Base-by-base conservation (phyloP, 2,888 invertebrate species). In the Dicycla oo region DNA sequence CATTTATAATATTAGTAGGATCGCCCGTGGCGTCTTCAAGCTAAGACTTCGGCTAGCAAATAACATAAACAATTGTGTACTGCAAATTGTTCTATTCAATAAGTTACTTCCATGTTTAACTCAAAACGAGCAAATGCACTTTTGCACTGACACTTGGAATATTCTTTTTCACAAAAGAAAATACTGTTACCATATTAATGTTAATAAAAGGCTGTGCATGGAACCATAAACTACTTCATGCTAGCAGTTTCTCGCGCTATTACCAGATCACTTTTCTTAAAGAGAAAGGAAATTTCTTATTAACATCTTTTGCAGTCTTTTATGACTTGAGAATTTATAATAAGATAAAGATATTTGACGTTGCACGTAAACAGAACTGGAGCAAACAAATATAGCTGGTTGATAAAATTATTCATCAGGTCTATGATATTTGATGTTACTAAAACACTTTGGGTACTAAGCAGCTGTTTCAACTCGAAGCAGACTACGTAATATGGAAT, bases 11-110 rank as follows among this genome's bases (percentile, higher is more conserved):
- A n/a, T n/a, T n/a, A n/a, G n/a, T n/a, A n/a, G n/a, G n/a, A 40
- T 54, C 20, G 57, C 56, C n/a, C 20, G 23, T 20, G 30, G 63
- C 53, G n/a, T 43, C n/a, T 43, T 23, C 3, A 75, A 69, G 76
- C 18, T 18, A 58, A 57, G n/a, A 43, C 11, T 6, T 61, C 49
- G 0, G 1, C 6, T 43, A 57, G 3, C 13, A 23, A 47, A 73
- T 49, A 30, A 38, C 18, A 38, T 40, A 10, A 5, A 34, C 13
- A 43, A 23, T 57, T n/a, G 15, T 60, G 30, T 18, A 34, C 13
- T 38, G 26, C 20, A 13, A 34, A 66, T 47, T 66, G 38, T 58
- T 47, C 3, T 30, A 23, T 53, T 58, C 58, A 61, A 45, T 18
- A 57, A 62, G 38, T 26, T 47, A 23, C 13, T 20, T 3, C 34